Base-by-base conservation (phyloP, 2,797 vertebrate genomes). In the Aselliscus stoliczkanus region DNA sequence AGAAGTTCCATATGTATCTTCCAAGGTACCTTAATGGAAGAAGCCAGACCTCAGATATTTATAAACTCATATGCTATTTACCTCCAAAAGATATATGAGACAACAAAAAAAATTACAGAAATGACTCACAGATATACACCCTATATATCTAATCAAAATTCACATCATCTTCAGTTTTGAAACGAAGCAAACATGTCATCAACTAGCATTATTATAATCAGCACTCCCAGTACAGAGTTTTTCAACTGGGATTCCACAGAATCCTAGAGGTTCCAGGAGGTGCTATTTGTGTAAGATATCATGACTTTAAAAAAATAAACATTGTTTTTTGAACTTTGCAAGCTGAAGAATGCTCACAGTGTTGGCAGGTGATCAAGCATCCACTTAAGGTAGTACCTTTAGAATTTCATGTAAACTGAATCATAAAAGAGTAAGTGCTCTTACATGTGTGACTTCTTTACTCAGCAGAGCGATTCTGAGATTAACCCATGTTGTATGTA, bases 1-100 rank as follows among this genome's bases (percentile, higher is more conserved):
- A 97, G 75, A 95, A 95, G 96, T 39, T 73, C 72, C 93, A 96
- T 93, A 97, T 92, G 58, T 42, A 42, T 96, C 96, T 60, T 47
- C 52, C 56, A 39, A 79, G 18, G 23, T 50, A 4, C 31, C 56
- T 20, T 75, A 73, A 70, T 47, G 27, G 23, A 90, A 47, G 64
- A 87, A 77, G 50, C 64, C 77, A 90, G 54, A 58, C 25, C n/a
- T 47, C n/a, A n/a, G 25, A 72, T 54, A 50, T 50, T 50, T 50
- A 50, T 50, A 50, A 50, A 50, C 13, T 50, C 14, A 79, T 37
- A 52, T n/a, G 44, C 54, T 70, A 34, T 82, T 91, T 11, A 79
- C n/a, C 29, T 72, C 9, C 14, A 91, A 77, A 90, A 87, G 58
- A n/a, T 14, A 60, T 13, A 52, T 90, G 39, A 86, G 27, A 34